Conservation (phyloP, 1,140 invertebrate species). For the Lutraria rhynchaena region DNA sequence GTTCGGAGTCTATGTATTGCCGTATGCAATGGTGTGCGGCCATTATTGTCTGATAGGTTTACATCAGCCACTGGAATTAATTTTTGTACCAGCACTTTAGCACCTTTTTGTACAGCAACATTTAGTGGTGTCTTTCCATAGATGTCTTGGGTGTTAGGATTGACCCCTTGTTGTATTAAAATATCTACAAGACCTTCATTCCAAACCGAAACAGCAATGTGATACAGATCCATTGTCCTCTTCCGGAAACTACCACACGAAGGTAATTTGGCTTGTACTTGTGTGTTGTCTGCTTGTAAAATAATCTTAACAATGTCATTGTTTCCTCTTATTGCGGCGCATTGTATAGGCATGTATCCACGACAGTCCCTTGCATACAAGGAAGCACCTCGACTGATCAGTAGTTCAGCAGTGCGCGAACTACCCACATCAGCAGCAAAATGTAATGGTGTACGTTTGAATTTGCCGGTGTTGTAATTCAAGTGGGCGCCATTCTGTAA, state of each 20-base stretch:
- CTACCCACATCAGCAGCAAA: slow-evolving; percentile 20
- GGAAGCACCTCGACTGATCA: slow-evolving; percentile 8
- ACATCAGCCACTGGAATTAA: not conserved
- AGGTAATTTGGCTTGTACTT: not conserved
- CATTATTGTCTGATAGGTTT: not conserved
- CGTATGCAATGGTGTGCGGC: slow-evolving; percentile 22
- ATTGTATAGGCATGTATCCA: slow-evolving; percentile 44
- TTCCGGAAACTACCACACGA: too few species aligned
- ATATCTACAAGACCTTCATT: not conserved
- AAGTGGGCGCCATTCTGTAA: not conserved
- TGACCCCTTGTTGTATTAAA: not conserved
- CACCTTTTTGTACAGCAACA: not conserved
- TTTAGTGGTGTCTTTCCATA: slow-evolving; percentile 21
- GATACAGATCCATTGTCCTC: slow-evolving; percentile 26
- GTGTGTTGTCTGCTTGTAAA: slow-evolving; percentile 2
- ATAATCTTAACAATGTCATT: slow-evolving; percentile 5
- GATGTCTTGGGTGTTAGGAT: slow-evolving; percentile 13
- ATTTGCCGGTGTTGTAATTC: slow-evolving; percentile 19
- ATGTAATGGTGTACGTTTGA: slow-evolving; percentile 36
- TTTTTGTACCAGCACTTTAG: not conserved
- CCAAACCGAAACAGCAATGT: slow-evolving; percentile 38
- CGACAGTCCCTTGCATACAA: slow-evolving; percentile 14
- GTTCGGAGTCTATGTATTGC: slow-evolving; percentile 1
- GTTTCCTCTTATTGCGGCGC: slow-evolving; percentile 14
- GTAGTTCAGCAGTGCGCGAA: not conserved